Base-by-base conservation (phyloP, 2,797 vertebrate genomes). In the Molossus alvarezi region DNA sequence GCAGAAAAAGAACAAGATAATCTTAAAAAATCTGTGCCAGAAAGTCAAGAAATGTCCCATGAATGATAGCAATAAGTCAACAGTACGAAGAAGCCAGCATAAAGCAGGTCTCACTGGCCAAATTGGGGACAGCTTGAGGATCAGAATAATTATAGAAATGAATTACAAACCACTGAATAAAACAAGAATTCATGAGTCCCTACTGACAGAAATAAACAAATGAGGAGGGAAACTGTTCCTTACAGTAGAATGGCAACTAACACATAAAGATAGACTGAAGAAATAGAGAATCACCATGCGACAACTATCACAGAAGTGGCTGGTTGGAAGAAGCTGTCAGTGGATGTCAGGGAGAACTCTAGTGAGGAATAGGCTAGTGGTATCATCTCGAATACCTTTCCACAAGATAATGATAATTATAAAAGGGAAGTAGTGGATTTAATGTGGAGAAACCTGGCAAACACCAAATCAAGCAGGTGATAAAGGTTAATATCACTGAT, bases 201-300 rank as follows among this genome's bases (percentile, higher is more conserved):
- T 51, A n/a, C 9, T 69, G 72, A 90, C 27, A 90, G 71, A 94
- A 75, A 88, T 17, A 94, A 92, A 85, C 5, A 51, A 73, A 77
- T 18, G n/a, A 82, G 23, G 27, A 9, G 27, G 67, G 21, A 69
- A 96, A 87, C 3, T 33, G 20, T 55, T 85, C 48, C 25, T 65
- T 84, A 64, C 0, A 65, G 58, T 2, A 69, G 41, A 94, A 90
- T 27, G 65, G 20, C 48, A 84, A 76, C 67, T 41, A 67, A 91
- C 64, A 88, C 72, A 93, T 58, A 93, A 0, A 94, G 51, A 69
- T 14, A 88, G 80, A 75, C 2, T 37, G n/a, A 48, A 76, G 73
- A 94, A 90, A 85, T 10, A 77, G 7, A 58, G 51, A 45, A 53
- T 72, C 64, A 27, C 51, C 76, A 69, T 23, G 21, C 57, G 51